Conservation (phyloP, 1,140 invertebrate species). For the Aethina tumida region DNA sequence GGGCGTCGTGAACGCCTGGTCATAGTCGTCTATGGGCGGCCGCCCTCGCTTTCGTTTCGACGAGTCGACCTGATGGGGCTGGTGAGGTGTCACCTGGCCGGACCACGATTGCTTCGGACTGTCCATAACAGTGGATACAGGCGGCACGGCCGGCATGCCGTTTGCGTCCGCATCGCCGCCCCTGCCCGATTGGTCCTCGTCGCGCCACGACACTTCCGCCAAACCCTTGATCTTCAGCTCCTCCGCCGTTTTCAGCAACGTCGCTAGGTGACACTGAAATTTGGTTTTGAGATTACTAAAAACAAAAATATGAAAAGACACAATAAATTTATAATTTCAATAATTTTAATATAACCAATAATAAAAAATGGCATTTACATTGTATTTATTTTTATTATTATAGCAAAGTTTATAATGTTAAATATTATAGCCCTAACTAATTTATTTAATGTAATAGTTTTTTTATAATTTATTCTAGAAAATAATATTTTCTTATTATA, state of each 20-base stretch:
- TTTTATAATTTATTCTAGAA: no score
- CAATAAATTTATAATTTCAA: no score
- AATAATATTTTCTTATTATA: no score
- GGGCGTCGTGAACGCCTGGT: slow-evolving; percentile 41
- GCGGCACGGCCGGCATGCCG: slow-evolving; percentile 35
- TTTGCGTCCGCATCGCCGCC: slow-evolving; percentile 35
- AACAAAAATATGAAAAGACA: no score
- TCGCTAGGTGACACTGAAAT: slow-evolving; percentile 67
- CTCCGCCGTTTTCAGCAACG: slow-evolving; percentile 81
- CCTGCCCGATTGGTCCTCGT: slow-evolving; percentile 41
- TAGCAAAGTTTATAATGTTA: no score
- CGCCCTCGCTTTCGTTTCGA: slow-evolving; percentile 47
- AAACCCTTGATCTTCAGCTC: slow-evolving; percentile 84
- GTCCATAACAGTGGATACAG: slow-evolving; percentile 33
- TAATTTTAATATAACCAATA: no score
- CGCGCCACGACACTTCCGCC: slow-evolving; percentile 76
- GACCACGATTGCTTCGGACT: slow-evolving; percentile 20
- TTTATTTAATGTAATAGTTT: no score
- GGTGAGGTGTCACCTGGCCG: slow-evolving; percentile 6
- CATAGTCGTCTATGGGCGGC: slow-evolving; percentile 53
- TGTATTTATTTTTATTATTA: no score
- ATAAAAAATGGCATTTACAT: no score
- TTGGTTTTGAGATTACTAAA: background rate
- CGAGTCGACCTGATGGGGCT: slow-evolving; percentile 10
- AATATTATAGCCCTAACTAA: no score